These are phyloP conservation scores for Chrysotoxum bicinctum DNA, from an alignment of 2,888 invertebrate genomes.

Conservation along the genomic window DNA sequence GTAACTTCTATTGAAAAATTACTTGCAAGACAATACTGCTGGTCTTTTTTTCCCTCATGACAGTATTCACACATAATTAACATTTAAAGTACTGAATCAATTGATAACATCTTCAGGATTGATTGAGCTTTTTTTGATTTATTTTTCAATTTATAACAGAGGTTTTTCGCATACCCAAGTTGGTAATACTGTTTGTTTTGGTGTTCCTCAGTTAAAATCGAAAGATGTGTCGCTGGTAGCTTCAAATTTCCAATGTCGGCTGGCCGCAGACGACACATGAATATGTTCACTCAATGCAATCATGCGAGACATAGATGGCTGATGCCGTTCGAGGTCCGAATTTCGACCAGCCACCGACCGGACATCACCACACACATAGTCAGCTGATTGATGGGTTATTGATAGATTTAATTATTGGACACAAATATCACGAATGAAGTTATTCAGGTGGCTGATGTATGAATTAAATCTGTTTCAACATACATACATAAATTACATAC, in stretches of 20 bases:
- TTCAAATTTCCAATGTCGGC: constrained; percentile 49
- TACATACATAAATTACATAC: too few species aligned
- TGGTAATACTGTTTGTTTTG: constrained; percentile 1
- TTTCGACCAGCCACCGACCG: background rate
- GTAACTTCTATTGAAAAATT: too few species aligned
- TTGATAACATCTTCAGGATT: too few species aligned
- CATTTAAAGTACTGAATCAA: too few species aligned
- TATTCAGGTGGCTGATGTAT: constrained; percentile 70
- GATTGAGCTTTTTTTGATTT: too few species aligned
- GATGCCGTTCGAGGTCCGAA: background rate
- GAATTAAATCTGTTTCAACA: constrained; percentile 67
- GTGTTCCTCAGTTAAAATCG: constrained; percentile 40
- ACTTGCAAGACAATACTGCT: too few species aligned
- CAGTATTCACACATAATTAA: too few species aligned
- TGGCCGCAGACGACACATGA: constrained; percentile 72
- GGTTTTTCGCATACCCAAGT: background rate
- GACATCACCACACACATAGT: constrained; percentile 46
- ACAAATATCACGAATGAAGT: constrained; percentile 71
- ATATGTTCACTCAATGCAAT: constrained; percentile 62
- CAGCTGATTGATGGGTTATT: constrained; percentile 73
- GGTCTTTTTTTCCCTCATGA: too few species aligned
- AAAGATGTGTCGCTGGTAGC: constrained; percentile 55
- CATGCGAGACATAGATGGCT: constrained; percentile 36
- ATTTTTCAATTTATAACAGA: too few species aligned
- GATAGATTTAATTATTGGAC: constrained; percentile 73